Evolutionary conservation across 2,888 invertebrate genomes (phyloP), one percentile per base, ranked within the genome.

Genomic region (Liopterus haemorrhoidalis): DNA sequence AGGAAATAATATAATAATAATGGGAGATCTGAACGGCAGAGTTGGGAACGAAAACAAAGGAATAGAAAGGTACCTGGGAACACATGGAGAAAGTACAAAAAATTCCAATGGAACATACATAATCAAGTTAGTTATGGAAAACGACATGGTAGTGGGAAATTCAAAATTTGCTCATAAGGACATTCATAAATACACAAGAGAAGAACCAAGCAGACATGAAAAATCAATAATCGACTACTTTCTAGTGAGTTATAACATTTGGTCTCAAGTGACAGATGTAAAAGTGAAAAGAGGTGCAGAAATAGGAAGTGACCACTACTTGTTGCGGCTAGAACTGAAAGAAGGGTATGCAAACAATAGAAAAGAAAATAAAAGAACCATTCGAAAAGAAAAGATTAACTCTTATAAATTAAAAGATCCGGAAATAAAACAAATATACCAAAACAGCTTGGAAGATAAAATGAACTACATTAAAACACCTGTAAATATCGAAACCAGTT

Each of bases 251-350:
- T 8, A 22, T 8, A 22, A 5, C 8, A 22, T 8, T 8, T 8
- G 8, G 24, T 8, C 5, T 8, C 6, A 22, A 8, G 8, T 22
- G 24, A 22, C 24, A 22, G 24, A 22, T 8, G 24, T 22, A 8
- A 22, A 22, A 22, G n/a, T n/a, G n/a, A 27, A 27, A n/a, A 27
- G 27, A 27, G 6, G 3, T 4, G 11, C 27, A 5, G 3, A 27
- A 27, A 27, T 27, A 27, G 27, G 27, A 27, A 27, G 27, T 5
- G 27, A 27, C 27, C 27, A 27, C 12, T 4, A 27, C 27, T 12
- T 27, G 3, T n/a, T 27, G 3, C n/a, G 12, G 12, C n/a, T 27
- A 3, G 12, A 27, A 4, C 4, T 27, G 27, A 27, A 27, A 27
- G 6, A 12, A 4, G 12, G 12, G 27, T 11, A 4, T 4, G 27